Base-by-base conservation (phyloP, 2,797 vertebrate genomes). In the Distichodus sexfasciatus region DNA sequence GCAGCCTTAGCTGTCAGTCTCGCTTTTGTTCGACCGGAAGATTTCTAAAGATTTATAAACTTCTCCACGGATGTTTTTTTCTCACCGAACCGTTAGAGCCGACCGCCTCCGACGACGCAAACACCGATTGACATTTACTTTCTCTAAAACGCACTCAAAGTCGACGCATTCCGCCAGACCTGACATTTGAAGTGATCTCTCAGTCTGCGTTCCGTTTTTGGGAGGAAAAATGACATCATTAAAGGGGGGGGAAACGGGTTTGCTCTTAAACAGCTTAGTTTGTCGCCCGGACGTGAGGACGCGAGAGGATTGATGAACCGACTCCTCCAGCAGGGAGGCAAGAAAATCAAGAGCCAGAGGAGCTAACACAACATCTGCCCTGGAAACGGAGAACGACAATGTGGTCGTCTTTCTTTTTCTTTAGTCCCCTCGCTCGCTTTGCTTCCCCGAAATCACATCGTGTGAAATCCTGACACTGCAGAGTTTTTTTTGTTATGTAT, bases 301-400 rank as follows among this genome's bases (percentile, higher is more conserved):
- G 38, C 19, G 15, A 3, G 21, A 54, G 36, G 36, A 11, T 33
- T 61, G 55, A 72, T 66, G 62, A 35, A 46, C 29, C 33, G 51
- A 59, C 69, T 61, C 44, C 50, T 6, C 41, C 59, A 46, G 24
- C 35, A 43, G 51, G 14, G 10, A 19, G 2, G 41, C 43, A 46
- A 51, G 35, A 66, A 62, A 33, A 29, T 24, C 41, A 26, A 58
- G 48, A 58, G 43, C 62, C 21, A 8, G 17, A 24, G 59, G 46
- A 69, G n/a, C 38, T 67, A 69, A 62, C 62, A 36, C 24, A 71
- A 67, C 57, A 61, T 64, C 66, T 63, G 41, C 63, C 35, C 31
- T 60, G 46, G 24, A 66, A 65, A 53, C n/a, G 40, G 57, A 53
- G 53, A 40, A 36, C 38, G 57, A n/a, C 19, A 17, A 62, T 14